These are phyloP conservation scores for Agrochola lychnidis DNA, from an alignment of 2,888 invertebrate species.

Conservation along the genomic window DNA sequence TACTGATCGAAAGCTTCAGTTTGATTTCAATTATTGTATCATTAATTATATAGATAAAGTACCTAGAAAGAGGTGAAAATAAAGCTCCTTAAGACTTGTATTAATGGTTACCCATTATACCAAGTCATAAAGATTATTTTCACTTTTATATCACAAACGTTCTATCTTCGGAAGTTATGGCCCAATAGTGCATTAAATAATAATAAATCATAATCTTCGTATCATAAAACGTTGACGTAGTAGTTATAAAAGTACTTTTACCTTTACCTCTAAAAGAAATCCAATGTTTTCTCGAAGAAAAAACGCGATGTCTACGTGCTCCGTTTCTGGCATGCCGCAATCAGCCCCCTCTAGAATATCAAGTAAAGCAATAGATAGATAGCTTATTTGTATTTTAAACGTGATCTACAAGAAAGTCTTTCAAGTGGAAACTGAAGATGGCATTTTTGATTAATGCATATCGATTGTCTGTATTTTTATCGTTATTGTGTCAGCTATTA, in stretches of 20 bases:
- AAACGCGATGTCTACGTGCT: slow-evolving; percentile 69
- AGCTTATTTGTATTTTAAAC: slow-evolving; percentile 74
- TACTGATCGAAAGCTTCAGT: background rate
- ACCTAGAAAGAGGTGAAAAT: slow-evolving; percentile 21
- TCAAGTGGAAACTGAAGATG: slow-evolving; percentile 65
- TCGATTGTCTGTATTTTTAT: slow-evolving; percentile 51
- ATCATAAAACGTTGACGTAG: slow-evolving; percentile 52
- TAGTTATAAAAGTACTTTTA: slow-evolving; percentile 47
- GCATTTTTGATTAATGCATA: slow-evolving; percentile 66
- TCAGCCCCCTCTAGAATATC: slow-evolving; percentile 75
- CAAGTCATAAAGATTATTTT: slow-evolving; percentile 54
- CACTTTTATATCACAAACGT: slow-evolving; percentile 43
- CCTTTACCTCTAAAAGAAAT: slow-evolving; percentile 62
- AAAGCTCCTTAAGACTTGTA: slow-evolving; percentile 2
- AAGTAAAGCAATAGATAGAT: slow-evolving; percentile 68
- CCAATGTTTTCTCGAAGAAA: slow-evolving; percentile 58
- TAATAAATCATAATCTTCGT: slow-evolving; percentile 43
- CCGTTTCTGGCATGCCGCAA: slow-evolving; percentile 68
- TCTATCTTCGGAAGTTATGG: slow-evolving; percentile 48
- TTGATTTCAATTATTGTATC: background rate
- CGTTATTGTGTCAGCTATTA: slow-evolving; percentile 45
- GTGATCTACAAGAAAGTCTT: slow-evolving; percentile 73
- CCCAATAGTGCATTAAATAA: slow-evolving; percentile 53
- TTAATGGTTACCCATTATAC: slow-evolving; percentile 3
- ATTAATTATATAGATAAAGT: background rate